phyloP scores from a whole-genome alignment of 2,797 vertebrate species.

The Ibycter americanus region DNA sequence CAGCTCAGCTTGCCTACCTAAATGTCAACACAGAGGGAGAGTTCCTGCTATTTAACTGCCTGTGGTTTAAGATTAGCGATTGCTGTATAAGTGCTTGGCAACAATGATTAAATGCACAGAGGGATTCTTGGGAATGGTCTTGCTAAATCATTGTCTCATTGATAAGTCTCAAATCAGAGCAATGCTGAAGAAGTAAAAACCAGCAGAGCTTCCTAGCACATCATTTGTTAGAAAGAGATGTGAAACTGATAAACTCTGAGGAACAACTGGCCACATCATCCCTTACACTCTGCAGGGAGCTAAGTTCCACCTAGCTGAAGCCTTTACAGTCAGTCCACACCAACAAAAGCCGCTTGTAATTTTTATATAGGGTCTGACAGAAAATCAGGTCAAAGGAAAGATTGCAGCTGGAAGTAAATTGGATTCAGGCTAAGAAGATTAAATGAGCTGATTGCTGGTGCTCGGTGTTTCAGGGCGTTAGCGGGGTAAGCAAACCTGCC shows the following conservation, averaged over 20 bases:
- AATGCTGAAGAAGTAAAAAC: not conserved
- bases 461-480: not conserved
- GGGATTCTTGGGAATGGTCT: not conserved
- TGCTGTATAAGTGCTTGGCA: not conserved
- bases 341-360: not conserved
- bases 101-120: not conserved
- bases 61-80: not conserved
- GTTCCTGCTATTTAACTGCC: not conserved
- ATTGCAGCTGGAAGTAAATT: not conserved
- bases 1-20: not conserved
- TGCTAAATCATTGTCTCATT: not conserved
- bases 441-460: not conserved
- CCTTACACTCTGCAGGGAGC: not conserved
- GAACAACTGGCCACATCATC: not conserved
- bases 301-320: not conserved
- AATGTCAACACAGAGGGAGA: not conserved
- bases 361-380: not conserved
- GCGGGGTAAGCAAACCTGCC: not conserved
- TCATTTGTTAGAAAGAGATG: not conserved
- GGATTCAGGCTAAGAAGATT: not conserved
- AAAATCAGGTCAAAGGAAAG: not conserved
- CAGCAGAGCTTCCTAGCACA: not conserved
- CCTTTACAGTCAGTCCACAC: not conserved
- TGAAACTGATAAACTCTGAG: not conserved
- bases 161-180: not conserved